These are phyloP conservation scores for Amphipyra tragopoginis DNA, from an alignment of 2,888 invertebrate species.

Conservation along the genomic window DNA sequence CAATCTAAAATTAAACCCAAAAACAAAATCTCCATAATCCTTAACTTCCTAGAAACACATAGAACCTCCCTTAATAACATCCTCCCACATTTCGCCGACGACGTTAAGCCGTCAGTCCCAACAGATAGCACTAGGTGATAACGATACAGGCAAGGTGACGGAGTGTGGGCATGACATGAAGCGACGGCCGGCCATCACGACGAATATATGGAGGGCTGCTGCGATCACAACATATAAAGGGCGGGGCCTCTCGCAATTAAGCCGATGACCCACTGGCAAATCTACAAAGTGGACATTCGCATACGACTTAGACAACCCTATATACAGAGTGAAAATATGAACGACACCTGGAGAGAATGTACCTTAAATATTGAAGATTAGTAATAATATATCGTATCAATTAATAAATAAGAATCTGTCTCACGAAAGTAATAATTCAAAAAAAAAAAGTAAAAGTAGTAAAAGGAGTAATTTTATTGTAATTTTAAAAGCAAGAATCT, in stretches of 20 bases:
- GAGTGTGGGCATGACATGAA: constrained; percentile 43
- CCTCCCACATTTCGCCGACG: constrained; percentile 4
- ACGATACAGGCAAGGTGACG: constrained; percentile 49
- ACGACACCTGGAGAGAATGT: too few species aligned
- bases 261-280: constrained; percentile 57
- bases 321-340: neutral
- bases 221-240: constrained; percentile 60
- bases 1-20: neutral
- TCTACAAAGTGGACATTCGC: constrained; percentile 44
- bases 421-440: too few species aligned
- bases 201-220: constrained; percentile 50
- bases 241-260: constrained; percentile 60
- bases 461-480: too few species aligned
- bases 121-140: constrained; percentile 46
- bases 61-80: neutral
- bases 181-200: constrained; percentile 46
- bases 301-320: constrained; percentile 33
- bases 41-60: neutral
- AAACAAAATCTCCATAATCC: neutral
- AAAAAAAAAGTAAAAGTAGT: too few species aligned
- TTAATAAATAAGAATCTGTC: too few species aligned
- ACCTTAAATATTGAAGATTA: too few species aligned
- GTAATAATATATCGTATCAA: too few species aligned
- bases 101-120: constrained; percentile 13
- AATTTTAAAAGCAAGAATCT: too few species aligned